phyloP scores from a whole-genome alignment of 2,113 vertebrate species.

The Amazona vittata region DNA sequence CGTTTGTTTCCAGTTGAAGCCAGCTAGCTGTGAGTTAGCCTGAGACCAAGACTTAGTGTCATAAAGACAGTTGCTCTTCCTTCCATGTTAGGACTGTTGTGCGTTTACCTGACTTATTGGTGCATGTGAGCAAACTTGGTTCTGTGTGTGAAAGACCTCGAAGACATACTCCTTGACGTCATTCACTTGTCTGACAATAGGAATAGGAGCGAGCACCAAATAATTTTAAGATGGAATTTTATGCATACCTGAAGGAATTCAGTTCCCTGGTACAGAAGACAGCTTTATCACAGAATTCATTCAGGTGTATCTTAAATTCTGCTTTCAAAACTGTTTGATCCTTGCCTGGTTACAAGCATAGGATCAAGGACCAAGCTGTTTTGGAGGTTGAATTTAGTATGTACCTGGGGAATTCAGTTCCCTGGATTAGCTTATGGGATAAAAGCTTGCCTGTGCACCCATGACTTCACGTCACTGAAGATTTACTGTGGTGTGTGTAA shows the following conservation, averaged over 20 bases:
- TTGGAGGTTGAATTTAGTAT: background rate
- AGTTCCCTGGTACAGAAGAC: background rate
- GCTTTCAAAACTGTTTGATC: background rate
- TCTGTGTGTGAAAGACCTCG: rapidly evolving
- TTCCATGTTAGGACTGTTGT: background rate
- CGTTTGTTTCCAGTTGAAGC: background rate
- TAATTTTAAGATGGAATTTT: background rate
- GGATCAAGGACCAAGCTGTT: background rate
- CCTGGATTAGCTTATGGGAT: background rate
- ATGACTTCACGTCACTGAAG: background rate
- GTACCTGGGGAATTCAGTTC: background rate
- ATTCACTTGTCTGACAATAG: background rate
- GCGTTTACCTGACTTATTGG: rapidly evolving
- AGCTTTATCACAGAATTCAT: background rate
- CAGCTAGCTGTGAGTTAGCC: background rate
- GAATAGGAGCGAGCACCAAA: background rate
- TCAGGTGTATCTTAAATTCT: background rate
- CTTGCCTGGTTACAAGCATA: background rate
- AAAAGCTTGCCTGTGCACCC: background rate
- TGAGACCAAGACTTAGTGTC: background rate
- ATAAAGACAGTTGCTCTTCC: background rate
- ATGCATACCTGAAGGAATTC: background rate
- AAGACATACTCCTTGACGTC: background rate
- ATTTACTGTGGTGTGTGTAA: background rate
- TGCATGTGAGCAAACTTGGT: background rate